Base-by-base conservation (phyloP, 1,140 invertebrate species). In the Eumaeus atala region DNA sequence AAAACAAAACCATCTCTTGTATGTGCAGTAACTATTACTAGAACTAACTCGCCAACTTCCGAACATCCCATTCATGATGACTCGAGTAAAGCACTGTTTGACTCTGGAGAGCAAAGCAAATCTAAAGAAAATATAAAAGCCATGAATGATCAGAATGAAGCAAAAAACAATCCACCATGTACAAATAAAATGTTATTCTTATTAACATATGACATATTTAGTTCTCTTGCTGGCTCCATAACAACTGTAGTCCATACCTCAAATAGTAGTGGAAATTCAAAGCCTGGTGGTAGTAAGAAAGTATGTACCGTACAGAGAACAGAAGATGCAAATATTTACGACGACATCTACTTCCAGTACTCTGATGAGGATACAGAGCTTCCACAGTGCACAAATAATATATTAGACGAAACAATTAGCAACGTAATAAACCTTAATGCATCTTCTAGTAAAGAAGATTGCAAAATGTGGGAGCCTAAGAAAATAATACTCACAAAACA, bases 121-220 rank as follows among this genome's bases (percentile, higher is more conserved):
- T 68, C 79, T 10, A 77, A 78, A 67, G 82, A 87, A 61, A 81
- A 63, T 51, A 70, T 88, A 14, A 72, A 87, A 60, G 85, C 84
- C 4, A 88, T 88, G 87, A 88, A 88, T 62, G 83, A 87, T 54
- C 78, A 87, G 49, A 88, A 88, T 44, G 78, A 88, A 64, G 84
- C 85, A 9, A 88, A 87, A 53, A 88, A 69, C 51, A 87, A 83
- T 59, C 59, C 71, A 8, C 57, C 72, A 5, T 62, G 65, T 38
- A 67, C 75, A 56, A 77, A 80, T 51, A 85, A 83, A 72, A 87
- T 83, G 77, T 66, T 85, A 40, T 88, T 84, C 62, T 67, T 88
- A 35, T 49, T 87, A 54, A 87, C 86, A 5, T 88, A 88, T 34
- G 85, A 87, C 48, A 86, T 88, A 73, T 79, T 85, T 57, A 82